Evolutionary conservation across 2,797 vertebrate genomes (phyloP).

Genomic region (Enteromius viviparus): DNA sequence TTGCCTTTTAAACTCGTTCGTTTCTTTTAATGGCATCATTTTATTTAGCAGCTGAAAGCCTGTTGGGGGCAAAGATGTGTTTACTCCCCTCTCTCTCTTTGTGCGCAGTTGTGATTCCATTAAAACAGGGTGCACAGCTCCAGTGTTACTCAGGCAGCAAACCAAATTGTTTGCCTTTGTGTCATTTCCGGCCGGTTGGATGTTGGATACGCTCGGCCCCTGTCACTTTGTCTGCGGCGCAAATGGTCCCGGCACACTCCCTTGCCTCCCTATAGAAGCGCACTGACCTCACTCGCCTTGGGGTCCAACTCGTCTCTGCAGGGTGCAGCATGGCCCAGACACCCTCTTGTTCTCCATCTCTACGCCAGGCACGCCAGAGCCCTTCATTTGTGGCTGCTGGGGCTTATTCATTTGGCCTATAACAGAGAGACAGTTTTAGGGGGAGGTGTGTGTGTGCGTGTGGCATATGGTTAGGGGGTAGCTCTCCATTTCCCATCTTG

Average conservation of each 20-base stretch:
- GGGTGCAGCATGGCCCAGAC: conserved; percentile 44
- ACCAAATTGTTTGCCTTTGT: conserved; percentile 64
- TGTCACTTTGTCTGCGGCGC: conserved; percentile 48
- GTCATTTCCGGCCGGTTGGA: conserved; percentile 58
- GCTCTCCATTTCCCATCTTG: conserved; percentile 53
- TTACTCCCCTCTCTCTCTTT: conserved; percentile 33
- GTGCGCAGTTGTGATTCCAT: conserved; percentile 48
- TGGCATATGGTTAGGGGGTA: conserved; percentile 51
- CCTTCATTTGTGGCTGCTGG: conserved; percentile 53
- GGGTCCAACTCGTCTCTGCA: conserved; percentile 55
- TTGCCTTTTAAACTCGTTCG: not conserved
- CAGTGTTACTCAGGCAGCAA: conserved; percentile 41
- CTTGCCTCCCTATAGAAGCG: conserved; percentile 41
- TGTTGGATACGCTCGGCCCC: conserved; percentile 56
- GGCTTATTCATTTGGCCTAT: conserved; percentile 55
- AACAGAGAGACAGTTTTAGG: conserved; percentile 30
- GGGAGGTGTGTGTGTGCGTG: conserved; percentile 15
- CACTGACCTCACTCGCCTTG: conserved; percentile 53
- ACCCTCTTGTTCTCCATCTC: conserved; percentile 45
- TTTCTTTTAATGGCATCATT: conserved; percentile 1
- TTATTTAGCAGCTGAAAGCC: conserved; percentile 20
- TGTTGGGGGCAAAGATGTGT: conserved; percentile 20
- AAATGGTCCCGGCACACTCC: conserved; percentile 21
- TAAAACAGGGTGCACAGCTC: conserved; percentile 44
- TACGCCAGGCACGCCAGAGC: conserved; percentile 43